Conservation (phyloP, 2,113 vertebrate species). For the Circaetus gallicus region DNA sequence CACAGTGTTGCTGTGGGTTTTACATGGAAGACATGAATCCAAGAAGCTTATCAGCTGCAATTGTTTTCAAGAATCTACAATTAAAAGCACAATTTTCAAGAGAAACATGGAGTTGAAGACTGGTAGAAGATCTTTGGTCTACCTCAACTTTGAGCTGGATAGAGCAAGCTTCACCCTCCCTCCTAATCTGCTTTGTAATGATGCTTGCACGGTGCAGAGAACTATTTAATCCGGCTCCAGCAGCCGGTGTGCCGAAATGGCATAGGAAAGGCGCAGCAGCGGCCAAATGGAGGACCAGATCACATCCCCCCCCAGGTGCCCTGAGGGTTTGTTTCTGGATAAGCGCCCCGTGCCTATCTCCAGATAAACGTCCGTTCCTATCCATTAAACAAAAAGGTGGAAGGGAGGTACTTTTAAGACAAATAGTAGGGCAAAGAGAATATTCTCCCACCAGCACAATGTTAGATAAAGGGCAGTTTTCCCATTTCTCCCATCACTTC, state of each 20-base stretch:
- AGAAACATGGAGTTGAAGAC: not conserved
- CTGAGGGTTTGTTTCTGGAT: not conserved
- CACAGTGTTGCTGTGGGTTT: not conserved
- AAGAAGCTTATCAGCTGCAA: not conserved
- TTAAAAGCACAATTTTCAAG: not conserved
- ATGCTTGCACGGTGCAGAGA: not conserved
- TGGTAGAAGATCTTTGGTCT: not conserved
- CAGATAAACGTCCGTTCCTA: accelerated
- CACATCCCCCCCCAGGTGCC: not conserved
- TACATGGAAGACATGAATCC: not conserved
- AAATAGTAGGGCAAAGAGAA: not conserved
- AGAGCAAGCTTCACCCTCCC: not conserved
- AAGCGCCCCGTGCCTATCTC: not conserved
- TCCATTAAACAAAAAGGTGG: not conserved
- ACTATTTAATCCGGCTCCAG: not conserved
- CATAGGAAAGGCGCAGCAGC: accelerated
- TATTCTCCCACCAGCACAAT: accelerated
- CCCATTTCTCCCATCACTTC: not conserved
- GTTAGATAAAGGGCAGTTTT: not conserved
- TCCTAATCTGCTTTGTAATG: not conserved
- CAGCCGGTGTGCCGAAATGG: not conserved
- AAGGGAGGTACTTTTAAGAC: not conserved
- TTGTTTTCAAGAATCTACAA: not conserved
- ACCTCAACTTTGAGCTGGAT: not conserved
- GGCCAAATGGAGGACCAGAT: not conserved